Evolutionary conservation across 1,140 invertebrate genomes (phyloP).

Genomic region (Luehdorfia chinensis): DNA sequence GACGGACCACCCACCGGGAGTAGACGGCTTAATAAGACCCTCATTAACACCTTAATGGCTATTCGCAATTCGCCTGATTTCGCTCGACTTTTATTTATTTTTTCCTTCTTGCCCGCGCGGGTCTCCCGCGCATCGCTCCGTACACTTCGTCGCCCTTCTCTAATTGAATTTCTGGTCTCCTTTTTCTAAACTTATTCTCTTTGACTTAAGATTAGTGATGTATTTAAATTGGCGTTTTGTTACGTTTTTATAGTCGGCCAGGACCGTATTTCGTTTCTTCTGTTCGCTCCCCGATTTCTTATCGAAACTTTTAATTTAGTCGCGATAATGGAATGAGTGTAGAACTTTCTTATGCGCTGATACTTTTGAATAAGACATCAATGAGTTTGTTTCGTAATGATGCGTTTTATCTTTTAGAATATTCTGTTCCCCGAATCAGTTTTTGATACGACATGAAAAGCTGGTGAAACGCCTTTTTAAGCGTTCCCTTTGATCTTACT

Average conservation of each 20-base stretch:
- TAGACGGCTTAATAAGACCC: slow-evolving; percentile 73
- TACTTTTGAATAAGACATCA: slow-evolving; percentile 22
- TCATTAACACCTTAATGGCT: slow-evolving; percentile 74
- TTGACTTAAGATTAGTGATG: slow-evolving; percentile 72
- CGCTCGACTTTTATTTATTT: slow-evolving; percentile 64
- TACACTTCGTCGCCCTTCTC: slow-evolving; percentile 43
- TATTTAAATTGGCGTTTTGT: slow-evolving; percentile 71
- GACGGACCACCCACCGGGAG: slow-evolving; percentile 65
- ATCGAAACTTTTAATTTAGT: slow-evolving; percentile 60
- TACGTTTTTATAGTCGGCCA: slow-evolving; percentile 51
- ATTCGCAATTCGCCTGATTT: slow-evolving; percentile 70
- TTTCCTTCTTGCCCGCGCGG: slow-evolving; percentile 38
- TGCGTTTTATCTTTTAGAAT: slow-evolving; percentile 2
- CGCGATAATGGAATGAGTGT: slow-evolving; percentile 43
- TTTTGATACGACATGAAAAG: no score
- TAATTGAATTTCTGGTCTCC: slow-evolving; percentile 64
- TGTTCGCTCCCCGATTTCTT: slow-evolving; percentile 40
- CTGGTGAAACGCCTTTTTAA: no score
- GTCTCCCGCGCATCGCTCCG: slow-evolving; percentile 23
- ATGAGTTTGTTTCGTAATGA: slow-evolving; percentile 19
- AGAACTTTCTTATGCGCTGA: slow-evolving; percentile 25
- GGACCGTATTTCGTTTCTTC: no score
- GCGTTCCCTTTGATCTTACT: neutral
- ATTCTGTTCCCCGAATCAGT: neutral
- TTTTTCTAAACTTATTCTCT: slow-evolving; percentile 69